Percentiles rank a stretch among this genome's conserved stretches.
Conservation (phyloP, 2,797 vertebrate genomes). For the Adelosebastes latens region DNA sequence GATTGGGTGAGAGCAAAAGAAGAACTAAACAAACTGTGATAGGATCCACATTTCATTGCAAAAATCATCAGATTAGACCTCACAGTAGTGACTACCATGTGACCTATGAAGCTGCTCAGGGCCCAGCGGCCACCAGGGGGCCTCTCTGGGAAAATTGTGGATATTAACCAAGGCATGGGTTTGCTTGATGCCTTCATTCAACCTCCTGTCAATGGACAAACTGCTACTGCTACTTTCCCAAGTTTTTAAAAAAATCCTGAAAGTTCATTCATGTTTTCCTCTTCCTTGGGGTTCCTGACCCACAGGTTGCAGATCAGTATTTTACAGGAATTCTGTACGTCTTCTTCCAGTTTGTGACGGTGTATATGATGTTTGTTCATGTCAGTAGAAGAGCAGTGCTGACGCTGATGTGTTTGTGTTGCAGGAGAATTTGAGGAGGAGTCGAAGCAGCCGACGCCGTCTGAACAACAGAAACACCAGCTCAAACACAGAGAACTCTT, state of each 20-base stretch:
- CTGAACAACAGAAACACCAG: constrained; percentile 93
- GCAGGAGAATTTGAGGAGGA: constrained; percentile 95
- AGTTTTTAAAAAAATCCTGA: not conserved
- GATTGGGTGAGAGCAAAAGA: not conserved
- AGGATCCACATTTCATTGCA: not conserved
- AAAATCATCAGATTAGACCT: not conserved
- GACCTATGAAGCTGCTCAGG: not conserved
- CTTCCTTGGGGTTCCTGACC: not conserved
- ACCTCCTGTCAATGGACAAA: not conserved
- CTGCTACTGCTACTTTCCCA: not conserved
- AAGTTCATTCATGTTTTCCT: no score
- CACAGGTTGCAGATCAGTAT: not conserved
- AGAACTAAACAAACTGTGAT: fast-evolving
- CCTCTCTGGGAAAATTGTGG: not conserved
- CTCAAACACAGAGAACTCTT: constrained; percentile 96
- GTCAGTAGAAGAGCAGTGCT: not conserved
- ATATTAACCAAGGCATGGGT: not conserved
- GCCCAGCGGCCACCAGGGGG: not conserved
- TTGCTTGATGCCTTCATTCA: not conserved
- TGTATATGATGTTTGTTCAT: not conserved
- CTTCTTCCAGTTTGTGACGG: not conserved
- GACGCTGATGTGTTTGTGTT: constrained; percentile 17
- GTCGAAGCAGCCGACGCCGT: constrained; percentile 91
- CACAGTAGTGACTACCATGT: not conserved
- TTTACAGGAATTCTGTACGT: not conserved